A percentile compares a stretch with the other conserved stretches of the same genome.
Evolutionary conservation across 2,113 vertebrate species (phyloP).

Genomic region (Prochilodus magdalenae): DNA sequence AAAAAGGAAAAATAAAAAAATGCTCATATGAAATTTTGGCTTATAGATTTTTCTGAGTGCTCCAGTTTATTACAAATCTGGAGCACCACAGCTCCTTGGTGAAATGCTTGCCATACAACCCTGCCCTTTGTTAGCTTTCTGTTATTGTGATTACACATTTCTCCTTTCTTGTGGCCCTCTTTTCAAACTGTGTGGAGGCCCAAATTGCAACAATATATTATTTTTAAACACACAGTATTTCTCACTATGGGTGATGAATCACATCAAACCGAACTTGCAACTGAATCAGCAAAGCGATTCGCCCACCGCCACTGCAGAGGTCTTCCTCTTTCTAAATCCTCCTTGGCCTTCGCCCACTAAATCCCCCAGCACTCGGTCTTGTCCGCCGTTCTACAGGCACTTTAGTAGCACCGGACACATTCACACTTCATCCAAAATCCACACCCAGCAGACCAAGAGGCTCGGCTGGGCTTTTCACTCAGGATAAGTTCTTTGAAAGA

Average conservation of each 20-base stretch:
- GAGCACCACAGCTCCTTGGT: too few species aligned
- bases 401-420: not conserved
- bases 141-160: too few species aligned
- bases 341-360: not conserved
- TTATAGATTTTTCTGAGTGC: too few species aligned
- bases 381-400: not conserved
- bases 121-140: too few species aligned
- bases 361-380: not conserved
- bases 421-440: not conserved
- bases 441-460: not conserved
- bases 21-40: too few species aligned
- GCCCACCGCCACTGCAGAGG: not conserved
- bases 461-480: not conserved
- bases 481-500: not conserved
- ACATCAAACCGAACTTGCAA: not conserved
- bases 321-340: not conserved
- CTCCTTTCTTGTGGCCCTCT: too few species aligned
- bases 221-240: too few species aligned
- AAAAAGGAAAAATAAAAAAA: too few species aligned
- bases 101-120: too few species aligned
- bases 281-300: not conserved
- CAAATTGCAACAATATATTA: too few species aligned
- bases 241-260: not conserved
- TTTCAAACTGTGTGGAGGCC: too few species aligned
- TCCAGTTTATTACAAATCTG: too few species aligned